Conservation (phyloP, 2,113 vertebrate genomes). For the Martes martes region DNA sequence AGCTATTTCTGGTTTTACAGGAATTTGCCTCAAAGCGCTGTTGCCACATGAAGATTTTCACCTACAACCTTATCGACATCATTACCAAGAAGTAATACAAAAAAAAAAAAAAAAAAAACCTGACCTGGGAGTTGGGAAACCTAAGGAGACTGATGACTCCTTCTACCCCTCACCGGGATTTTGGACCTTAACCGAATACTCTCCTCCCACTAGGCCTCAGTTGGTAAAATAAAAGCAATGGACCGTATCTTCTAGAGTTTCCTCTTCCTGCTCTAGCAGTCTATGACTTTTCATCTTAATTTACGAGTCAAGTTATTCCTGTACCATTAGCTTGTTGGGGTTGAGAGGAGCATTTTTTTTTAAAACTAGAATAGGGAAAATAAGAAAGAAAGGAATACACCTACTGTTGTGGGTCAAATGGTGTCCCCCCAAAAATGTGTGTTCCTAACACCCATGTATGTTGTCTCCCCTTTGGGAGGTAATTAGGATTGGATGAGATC, state of each 20-base stretch:
- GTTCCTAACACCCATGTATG: neutral
- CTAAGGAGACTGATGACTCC: neutral
- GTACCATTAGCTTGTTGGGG: neutral
- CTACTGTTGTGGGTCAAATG: neutral
- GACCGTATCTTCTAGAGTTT: neutral
- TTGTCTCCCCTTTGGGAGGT: neutral
- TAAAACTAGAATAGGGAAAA: neutral
- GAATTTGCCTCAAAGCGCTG: conserved; percentile 7
- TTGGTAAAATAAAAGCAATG: neutral
- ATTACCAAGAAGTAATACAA: neutral
- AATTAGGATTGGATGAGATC: neutral
- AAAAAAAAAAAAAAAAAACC: neutral
- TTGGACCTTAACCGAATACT: neutral
- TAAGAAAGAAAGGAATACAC: neutral
- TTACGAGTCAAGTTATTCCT: neutral
- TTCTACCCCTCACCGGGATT: neutral
- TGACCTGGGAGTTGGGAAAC: neutral
- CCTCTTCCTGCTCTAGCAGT: neutral
- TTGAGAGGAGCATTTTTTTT: neutral
- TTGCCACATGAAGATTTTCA: neutral
- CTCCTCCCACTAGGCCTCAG: neutral
- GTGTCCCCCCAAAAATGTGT: neutral
- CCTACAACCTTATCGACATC: neutral
- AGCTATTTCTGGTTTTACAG: conserved; percentile 34
- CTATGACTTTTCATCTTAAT: neutral